phyloP scores from a whole-genome alignment of 2,797 vertebrate genomes.

The Micromesistius poutassou region DNA sequence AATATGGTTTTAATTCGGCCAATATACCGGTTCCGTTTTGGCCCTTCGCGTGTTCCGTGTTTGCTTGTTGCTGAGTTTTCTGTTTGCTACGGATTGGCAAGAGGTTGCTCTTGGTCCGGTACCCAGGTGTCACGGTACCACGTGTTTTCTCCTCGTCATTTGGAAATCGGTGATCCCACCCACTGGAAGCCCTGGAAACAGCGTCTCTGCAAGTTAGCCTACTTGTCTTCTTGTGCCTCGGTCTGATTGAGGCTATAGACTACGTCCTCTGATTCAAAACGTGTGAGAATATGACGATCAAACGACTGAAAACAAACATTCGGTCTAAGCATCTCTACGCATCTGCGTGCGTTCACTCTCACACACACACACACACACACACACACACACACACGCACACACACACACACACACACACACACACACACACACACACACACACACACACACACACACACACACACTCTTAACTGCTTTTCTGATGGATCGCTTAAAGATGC shows the following conservation, averaged over 20 bases:
- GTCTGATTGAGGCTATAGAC: too few relatives aligned
- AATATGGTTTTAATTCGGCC: not conserved
- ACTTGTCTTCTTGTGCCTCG: not conserved
- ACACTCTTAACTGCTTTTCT: too few relatives aligned
- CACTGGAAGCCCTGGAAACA: not conserved
- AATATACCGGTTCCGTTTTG: not conserved
- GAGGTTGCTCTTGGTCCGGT: not conserved
- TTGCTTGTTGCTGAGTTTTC: not conserved
- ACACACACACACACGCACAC: too few relatives aligned
- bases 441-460: too few relatives aligned
- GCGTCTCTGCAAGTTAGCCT: not conserved
- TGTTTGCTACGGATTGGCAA: not conserved
- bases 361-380: too few relatives aligned
- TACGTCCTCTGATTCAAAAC: too few relatives aligned
- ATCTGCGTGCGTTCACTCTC: too few relatives aligned
- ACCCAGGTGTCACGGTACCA: not conserved
- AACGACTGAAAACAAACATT: too few relatives aligned
- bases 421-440: too few relatives aligned
- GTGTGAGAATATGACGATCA: not conserved
- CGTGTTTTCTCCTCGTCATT: not conserved
- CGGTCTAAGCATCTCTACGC: too few relatives aligned
- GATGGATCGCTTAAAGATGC: not conserved
- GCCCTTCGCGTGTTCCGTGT: not conserved
- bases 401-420: too few relatives aligned
- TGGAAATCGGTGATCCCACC: not conserved